Evolutionary conservation across 2,113 vertebrate species (phyloP), one percentile per base, ranked within the genome.

Genomic region (Equus quagga): DNA sequence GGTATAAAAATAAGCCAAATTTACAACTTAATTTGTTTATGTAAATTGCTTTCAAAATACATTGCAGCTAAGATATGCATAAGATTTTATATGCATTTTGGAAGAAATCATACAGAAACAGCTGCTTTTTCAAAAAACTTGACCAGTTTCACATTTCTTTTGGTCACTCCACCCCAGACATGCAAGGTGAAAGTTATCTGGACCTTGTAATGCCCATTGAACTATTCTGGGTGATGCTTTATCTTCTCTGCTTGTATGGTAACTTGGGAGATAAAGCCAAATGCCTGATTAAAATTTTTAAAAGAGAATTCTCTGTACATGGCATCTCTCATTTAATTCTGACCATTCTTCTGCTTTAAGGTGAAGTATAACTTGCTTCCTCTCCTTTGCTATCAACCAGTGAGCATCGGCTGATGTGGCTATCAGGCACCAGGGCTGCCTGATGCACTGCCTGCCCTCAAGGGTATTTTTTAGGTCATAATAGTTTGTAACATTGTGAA

Each of bases 211-310:
- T 8, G 64, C 58, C 44, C 62, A 31, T 60, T 82, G 58, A 64
- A 64, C 26, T 36, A 46, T 41, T 64, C 36, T 6, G 99, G 99
- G 98, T 99, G 99, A 98, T 99, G 99, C 98, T 99, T 99, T 99
- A 99, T 99, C 99, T 99, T 99, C 99, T 99, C 99, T 65, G 99
- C 99, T 98, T 99, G 99, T 21, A 99, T 98, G 97, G 99, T 99
- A 88, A 99, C 99, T 3, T 99, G 99, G 0, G 99, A 99, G 99
- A 99, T 99, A 98, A 99, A 99, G 97, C 99, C 99, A 78, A 99
- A 99, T 5, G 99, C 99, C 99, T 99, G 99, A 98, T 99, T 99
- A 97, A 99, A 99, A 84, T 98, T 99, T 98, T 99, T 99, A 98
- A 99, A 99, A 98, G 99, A 98, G 94, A 99, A 99, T 95, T 99